Evolutionary conservation across 2,888 invertebrate genomes (phyloP).

Genomic region (Drosophila antonietae): DNA sequence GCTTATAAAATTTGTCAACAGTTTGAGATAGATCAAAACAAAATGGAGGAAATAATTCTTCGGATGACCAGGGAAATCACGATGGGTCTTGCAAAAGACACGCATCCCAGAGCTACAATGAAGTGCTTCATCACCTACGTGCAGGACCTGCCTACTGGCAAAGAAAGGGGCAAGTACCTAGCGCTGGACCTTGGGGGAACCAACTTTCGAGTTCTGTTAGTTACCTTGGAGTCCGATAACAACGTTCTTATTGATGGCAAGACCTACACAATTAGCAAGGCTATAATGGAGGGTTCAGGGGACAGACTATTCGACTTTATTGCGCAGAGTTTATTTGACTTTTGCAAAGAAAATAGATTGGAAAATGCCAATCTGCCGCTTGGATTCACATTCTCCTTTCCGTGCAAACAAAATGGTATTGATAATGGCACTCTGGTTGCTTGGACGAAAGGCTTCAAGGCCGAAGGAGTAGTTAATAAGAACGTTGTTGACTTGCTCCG

Average conservation of each 20-base stretch:
- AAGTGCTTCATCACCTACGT: slow-evolving; percentile 98
- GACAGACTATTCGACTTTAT: slow-evolving; percentile 95
- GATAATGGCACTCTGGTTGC: slow-evolving; percentile 92
- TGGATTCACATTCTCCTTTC: slow-evolving; percentile 98
- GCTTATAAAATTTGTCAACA: slow-evolving; percentile 87
- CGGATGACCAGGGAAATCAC: slow-evolving; percentile 90
- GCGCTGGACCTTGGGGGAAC: slow-evolving; percentile 98
- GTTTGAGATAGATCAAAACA: slow-evolving; percentile 90
- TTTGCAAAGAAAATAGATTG: slow-evolving; percentile 91
- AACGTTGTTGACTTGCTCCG: slow-evolving; percentile 95
- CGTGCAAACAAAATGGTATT: slow-evolving; percentile 92
- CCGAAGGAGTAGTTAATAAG: slow-evolving; percentile 93
- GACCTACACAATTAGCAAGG: slow-evolving; percentile 95
- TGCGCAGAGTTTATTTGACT: slow-evolving; percentile 94
- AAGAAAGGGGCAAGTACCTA: slow-evolving; percentile 95
- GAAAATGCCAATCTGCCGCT: slow-evolving; percentile 90
- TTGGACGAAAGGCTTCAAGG: slow-evolving; percentile 98
- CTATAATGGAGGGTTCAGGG: slow-evolving; percentile 95
- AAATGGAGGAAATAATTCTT: slow-evolving; percentile 89
- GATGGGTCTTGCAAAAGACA: slow-evolving; percentile 90
- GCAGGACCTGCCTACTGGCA: slow-evolving; percentile 95
- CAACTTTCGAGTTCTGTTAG: slow-evolving; percentile 96
- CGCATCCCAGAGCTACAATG: slow-evolving; percentile 90
- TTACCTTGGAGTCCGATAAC: slow-evolving; percentile 89
- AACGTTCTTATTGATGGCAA: slow-evolving; percentile 96